A percentile compares a stretch with the other conserved stretches of the same genome.
phyloP scores from a whole-genome alignment of 2,797 vertebrate genomes.

The Adelosebastes latens region DNA sequence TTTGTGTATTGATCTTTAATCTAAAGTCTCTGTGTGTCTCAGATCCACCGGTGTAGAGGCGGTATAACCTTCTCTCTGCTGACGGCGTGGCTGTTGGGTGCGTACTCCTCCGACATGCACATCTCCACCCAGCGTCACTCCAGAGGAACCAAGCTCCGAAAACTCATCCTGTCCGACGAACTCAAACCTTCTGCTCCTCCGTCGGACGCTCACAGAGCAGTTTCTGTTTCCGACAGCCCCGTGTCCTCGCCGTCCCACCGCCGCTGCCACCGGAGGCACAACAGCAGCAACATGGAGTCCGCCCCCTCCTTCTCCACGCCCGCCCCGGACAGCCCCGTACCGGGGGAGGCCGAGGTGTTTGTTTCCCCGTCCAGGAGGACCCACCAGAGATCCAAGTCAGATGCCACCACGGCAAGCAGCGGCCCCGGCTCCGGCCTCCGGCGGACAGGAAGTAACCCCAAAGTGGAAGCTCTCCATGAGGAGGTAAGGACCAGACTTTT shows the following conservation, averaged over 20 bases:
- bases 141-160: conserved; percentile 91
- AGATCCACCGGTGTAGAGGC: conserved; percentile 89
- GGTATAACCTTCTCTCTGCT: conserved; percentile 94
- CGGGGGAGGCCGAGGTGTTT: conserved; percentile 76
- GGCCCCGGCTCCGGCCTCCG: conserved; percentile 87
- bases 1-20: not conserved
- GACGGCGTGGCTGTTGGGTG: conserved; percentile 92
- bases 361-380: conserved; percentile 91
- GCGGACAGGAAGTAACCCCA: conserved; percentile 93
- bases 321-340: not conserved
- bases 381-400: conserved; percentile 96
- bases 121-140: conserved; percentile 97
- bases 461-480: conserved; percentile 90
- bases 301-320: conserved; percentile 28
- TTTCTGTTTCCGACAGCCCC: conserved; percentile 51
- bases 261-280: conserved; percentile 57
- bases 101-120: conserved; percentile 98
- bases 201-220: not conserved
- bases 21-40: not conserved
- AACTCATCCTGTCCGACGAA: conserved; percentile 94
- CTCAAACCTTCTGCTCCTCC: conserved; percentile 87
- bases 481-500: conserved; percentile 83
- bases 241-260: conserved; percentile 51
- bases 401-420: conserved; percentile 88
- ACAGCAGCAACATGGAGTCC: conserved; percentile 59